A percentile compares a stretch with the other conserved stretches of the same genome.
phyloP scores from a whole-genome alignment of 2,888 invertebrate genomes.

The Dermolepida albohirtum region DNA sequence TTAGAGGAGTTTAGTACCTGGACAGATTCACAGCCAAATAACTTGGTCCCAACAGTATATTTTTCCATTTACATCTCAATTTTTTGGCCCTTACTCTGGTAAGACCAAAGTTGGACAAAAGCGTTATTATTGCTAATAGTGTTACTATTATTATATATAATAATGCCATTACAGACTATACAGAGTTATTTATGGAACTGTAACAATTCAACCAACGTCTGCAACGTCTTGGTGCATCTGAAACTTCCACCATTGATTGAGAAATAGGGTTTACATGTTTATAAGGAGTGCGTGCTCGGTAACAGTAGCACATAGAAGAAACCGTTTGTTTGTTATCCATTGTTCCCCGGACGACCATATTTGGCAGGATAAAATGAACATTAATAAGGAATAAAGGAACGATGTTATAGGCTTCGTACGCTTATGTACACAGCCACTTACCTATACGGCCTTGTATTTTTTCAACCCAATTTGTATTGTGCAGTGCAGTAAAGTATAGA shows the following conservation, averaged over 20 bases:
- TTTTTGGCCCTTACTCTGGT: no score
- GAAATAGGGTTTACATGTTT: conserved; percentile 8
- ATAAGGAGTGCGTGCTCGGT: conserved; percentile 5
- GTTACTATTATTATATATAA: no score
- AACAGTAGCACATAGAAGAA: conserved; percentile 20
- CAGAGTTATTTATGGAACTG: no score
- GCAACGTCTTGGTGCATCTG: no score
- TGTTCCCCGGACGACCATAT: conserved; percentile 21
- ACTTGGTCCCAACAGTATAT: no score
- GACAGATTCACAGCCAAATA: no score
- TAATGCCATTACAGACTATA: no score
- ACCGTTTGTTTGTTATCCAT: conserved; percentile 26
- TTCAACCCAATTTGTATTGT: conserved; percentile 37
- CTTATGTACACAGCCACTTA: conserved; percentile 18
- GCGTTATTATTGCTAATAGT: no score
- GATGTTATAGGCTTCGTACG: conserved; percentile 18
- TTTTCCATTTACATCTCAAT: no score
- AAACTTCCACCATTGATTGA: conserved; percentile 14
- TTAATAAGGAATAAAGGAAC: conserved; percentile 35
- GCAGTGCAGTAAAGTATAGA: conserved; percentile 26
- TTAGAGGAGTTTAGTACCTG: no score
- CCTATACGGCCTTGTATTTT: conserved; percentile 35
- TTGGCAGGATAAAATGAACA: conserved; percentile 29
- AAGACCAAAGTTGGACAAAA: no score
- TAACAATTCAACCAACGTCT: no score